Base-by-base conservation (phyloP, 2,888 invertebrate species). In the Amiota mariae region DNA sequence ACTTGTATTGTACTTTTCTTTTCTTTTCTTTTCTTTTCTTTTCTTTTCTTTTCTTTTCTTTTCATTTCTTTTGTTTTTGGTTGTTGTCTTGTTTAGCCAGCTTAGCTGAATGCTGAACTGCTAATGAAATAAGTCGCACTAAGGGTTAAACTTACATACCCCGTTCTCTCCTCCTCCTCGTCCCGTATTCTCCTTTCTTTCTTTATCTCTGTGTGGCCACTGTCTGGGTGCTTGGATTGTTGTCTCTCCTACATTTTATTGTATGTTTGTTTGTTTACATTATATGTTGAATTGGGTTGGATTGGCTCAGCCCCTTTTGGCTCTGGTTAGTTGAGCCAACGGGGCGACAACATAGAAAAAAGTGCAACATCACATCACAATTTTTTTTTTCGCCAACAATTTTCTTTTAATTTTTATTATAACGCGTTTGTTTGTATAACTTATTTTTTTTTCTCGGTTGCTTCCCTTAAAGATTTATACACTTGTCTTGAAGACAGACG, bases 331-430 rank as follows among this genome's bases (percentile, higher is more conserved):
- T 36, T 6, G 59, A n/a, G 46, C n/a, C 63, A 63, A 36, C 51
- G 67, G 51, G 63, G 11, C 46, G 63, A 15, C 46, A 46, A 13
- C 3, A 73, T 72, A 75, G 80, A 84, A 82, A 82, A 82, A 86
- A 79, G 81, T 84, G 87, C 88, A 88, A 89, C 88, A 89, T 89
- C 88, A 88, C 89, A 89, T 89, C 89, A 36, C 6, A 36, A 89
- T 88, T 86, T 87, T 84, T 82, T 85, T 85, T 80, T 66, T 66
- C 36, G 66, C 47, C 10, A 49, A 15, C 6, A 56, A 57, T 68
- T 67, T 73, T 24, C 64, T 20, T 71, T 75, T 70, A 57, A 71
- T 73, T 70, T 73, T 70, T 66, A 68, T 68, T 68, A 54, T 70
- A 24, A 48, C 56, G 48, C 36, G 74, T 75, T 73, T 64, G 70